Base-by-base conservation (phyloP, 2,888 invertebrate species). In the Idaea dimidiata region DNA sequence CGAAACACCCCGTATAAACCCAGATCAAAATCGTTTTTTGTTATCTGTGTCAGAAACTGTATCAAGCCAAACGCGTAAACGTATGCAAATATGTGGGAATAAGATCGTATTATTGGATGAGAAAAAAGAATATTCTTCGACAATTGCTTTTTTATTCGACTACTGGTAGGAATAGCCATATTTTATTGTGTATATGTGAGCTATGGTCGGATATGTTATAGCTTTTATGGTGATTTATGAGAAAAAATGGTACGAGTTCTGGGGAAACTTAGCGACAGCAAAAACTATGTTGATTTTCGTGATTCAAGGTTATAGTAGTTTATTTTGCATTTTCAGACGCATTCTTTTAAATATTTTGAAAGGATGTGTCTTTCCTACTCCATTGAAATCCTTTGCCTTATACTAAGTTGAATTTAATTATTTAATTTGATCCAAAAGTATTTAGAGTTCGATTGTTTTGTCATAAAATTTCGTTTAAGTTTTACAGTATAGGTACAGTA, bases 71-170 rank as follows among this genome's bases (percentile, higher is more conserved):
- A 43, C 43, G 43, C 10, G 10, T 43, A 43, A 43, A 43, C 14
- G 43, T 43, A 43, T 43, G 43, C 43, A 43, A 43, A 43, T 43
- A 43, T 43, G 43, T 43, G 43, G 43, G 43, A 43, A 43, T 43
- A 43, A 43, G 43, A 43, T 43, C 43, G 43, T 43, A 43, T 43
- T 43, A 43, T 43, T 43, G 43, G 43, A 43, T 43, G 43, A 43
- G 43, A 43, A 43, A 43, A 43, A 43, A 43, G 43, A 43, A 43
- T 43, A 43, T 43, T 43, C 43, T 43, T 43, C 14, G 43, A 43
- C 43, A 43, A 43, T 43, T 43, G 43, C 43, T 8, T 43, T 43
- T 10, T 43, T 43, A 43, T 43, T 43, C 43, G 43, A 43, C 43
- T 43, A 43, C 43, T 7, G 43, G 14, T 14, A 43, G 43, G 10